Conservation (phyloP, 2,113 vertebrate genomes). For the Pollimyrus isidori region DNA sequence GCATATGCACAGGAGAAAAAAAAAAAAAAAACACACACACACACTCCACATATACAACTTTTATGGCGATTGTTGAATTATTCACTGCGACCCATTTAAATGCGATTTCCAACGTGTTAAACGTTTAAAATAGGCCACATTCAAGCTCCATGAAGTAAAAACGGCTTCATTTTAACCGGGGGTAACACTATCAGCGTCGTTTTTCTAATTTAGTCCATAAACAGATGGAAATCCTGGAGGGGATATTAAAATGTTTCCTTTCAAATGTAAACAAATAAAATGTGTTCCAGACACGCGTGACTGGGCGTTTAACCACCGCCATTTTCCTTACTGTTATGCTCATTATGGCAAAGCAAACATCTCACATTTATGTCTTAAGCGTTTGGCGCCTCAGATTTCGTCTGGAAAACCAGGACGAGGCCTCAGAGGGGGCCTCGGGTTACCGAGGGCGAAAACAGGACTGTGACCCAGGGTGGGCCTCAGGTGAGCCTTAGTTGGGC, state of each 20-base stretch:
- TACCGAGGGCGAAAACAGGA: not conserved
- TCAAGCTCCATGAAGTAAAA: not conserved
- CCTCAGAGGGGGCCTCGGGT: not conserved
- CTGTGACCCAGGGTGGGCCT: not conserved
- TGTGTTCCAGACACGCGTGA: conserved; percentile 1
- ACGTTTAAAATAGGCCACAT: not conserved
- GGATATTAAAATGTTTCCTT: conserved; percentile 19
- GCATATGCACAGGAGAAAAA: not conserved
- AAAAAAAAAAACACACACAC: not conserved
- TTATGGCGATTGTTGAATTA: not conserved
- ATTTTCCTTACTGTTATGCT: not conserved
- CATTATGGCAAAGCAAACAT: conserved; percentile 6
- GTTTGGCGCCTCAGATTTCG: not conserved
- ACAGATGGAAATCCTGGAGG: conserved; percentile 19
- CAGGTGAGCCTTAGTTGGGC: not conserved
- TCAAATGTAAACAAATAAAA: conserved; percentile 22
- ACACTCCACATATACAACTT: not conserved
- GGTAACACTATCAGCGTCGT: not conserved
- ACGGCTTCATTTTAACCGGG: not conserved
- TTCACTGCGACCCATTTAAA: conserved; percentile 2
- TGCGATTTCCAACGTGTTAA: not conserved
- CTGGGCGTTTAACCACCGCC: not conserved
- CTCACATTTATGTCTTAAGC: not conserved
- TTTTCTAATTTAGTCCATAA: conserved; percentile 9
- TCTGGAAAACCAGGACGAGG: not conserved